Conservation (phyloP, 2,888 invertebrate genomes). For the Blastobasis adustella region DNA sequence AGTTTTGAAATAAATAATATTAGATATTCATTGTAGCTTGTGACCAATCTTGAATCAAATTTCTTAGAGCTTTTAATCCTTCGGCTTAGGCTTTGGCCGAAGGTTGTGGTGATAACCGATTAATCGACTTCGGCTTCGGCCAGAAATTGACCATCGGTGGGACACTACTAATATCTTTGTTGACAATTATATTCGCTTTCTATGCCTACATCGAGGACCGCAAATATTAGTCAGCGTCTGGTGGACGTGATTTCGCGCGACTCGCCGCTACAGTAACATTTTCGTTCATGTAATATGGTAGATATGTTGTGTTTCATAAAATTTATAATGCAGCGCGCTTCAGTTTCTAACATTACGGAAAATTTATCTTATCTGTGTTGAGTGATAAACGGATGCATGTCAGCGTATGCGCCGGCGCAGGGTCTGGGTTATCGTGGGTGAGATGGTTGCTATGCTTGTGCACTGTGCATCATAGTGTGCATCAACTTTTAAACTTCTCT, state of each 20-base stretch:
- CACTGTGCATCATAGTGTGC: not conserved
- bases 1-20: too few relatives aligned
- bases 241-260: not conserved
- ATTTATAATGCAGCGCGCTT: not conserved
- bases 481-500: too few relatives aligned
- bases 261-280: not conserved
- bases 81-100: too few relatives aligned
- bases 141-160: too few relatives aligned
- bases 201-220: conserved; percentile 1
- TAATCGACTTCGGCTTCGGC: too few relatives aligned
- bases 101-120: too few relatives aligned
- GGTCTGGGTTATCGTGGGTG: conserved; percentile 37
- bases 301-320: not conserved
- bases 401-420: conserved; percentile 22
- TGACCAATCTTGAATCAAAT: too few relatives aligned
- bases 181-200: not conserved
- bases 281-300: not conserved
- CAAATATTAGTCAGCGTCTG: conserved; percentile 9
- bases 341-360: conserved; percentile 26
- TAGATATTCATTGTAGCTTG: too few relatives aligned
- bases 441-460: conserved; percentile 31
- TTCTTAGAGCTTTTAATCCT: too few relatives aligned
- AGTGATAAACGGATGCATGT: conserved; percentile 25
- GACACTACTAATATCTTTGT: conserved; percentile 3
- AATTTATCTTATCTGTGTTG: conserved; percentile 49